phyloP scores from a whole-genome alignment of 1,140 invertebrate genomes.

The Trichonephila clavipes region DNA sequence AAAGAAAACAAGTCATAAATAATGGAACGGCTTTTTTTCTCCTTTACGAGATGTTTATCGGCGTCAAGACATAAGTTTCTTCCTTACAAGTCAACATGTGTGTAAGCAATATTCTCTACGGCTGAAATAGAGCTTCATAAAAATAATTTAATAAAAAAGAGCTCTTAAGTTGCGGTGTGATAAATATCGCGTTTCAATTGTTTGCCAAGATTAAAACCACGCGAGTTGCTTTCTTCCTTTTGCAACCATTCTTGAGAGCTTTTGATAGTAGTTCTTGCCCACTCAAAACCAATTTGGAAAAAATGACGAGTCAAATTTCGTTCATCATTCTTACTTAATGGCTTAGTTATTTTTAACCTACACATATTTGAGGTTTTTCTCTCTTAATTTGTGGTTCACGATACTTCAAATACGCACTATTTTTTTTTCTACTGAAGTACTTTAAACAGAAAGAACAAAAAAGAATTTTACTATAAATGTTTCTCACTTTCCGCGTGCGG shows the following conservation, averaged over 20 bases:
- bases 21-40: not conserved
- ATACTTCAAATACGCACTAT: too few relatives aligned
- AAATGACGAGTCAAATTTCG: too few relatives aligned
- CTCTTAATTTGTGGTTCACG: too few relatives aligned
- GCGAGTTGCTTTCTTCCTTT: not conserved
- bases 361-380: too few relatives aligned
- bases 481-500: too few relatives aligned
- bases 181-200: not conserved
- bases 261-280: not conserved
- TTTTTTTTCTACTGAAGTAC: too few relatives aligned
- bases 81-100: constrained; percentile 18
- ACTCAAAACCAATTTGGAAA: not conserved
- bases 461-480: too few relatives aligned
- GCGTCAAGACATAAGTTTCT: constrained; percentile 29
- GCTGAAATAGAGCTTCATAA: not conserved
- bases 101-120: not conserved
- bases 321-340: too few relatives aligned
- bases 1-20: constrained; percentile 9
- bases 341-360: too few relatives aligned
- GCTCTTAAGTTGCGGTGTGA: constrained; percentile 1
- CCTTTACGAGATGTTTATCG: constrained; percentile 28
- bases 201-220: not conserved
- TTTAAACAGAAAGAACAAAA: too few relatives aligned
- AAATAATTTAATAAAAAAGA: not conserved
- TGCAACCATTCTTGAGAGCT: not conserved